These are phyloP conservation scores for Procambarus clarkii DNA, from an alignment of 1,140 invertebrate species.

Conservation along the genomic window DNA sequence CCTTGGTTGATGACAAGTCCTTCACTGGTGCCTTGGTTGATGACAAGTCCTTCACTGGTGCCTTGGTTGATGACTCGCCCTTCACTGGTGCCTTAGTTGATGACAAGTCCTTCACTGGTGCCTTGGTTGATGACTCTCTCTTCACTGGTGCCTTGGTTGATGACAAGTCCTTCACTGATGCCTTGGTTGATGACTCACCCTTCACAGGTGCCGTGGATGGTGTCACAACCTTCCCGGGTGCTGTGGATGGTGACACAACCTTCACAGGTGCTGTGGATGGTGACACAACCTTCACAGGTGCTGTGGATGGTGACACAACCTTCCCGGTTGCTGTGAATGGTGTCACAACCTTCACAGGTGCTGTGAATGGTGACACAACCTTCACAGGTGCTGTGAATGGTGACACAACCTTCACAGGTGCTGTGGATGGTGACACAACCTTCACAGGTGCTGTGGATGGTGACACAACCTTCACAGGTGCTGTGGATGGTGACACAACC, in stretches of 20 bases:
- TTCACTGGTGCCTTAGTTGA: background rate
- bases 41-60: background rate
- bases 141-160: background rate
- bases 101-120: background rate
- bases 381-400: background rate
- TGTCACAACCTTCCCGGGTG: background rate
- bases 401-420: background rate
- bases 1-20: background rate
- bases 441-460: background rate
- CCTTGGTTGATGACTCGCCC: background rate
- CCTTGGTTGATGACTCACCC: background rate
- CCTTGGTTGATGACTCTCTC: background rate
- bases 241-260: no score
- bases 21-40: background rate
- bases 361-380: background rate
- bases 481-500: background rate
- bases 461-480: background rate
- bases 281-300: background rate
- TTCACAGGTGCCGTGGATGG: background rate
- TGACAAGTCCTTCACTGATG: background rate
- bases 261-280: background rate
- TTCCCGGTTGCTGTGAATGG: background rate
- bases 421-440: background rate
- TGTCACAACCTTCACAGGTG: background rate
- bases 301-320: background rate